Percentiles rank a stretch among this genome's conserved stretches.
Evolutionary conservation across 92 coral and sea anemone genomes (phyloP).

Genomic region (Anthopleura xanthogrammica): DNA sequence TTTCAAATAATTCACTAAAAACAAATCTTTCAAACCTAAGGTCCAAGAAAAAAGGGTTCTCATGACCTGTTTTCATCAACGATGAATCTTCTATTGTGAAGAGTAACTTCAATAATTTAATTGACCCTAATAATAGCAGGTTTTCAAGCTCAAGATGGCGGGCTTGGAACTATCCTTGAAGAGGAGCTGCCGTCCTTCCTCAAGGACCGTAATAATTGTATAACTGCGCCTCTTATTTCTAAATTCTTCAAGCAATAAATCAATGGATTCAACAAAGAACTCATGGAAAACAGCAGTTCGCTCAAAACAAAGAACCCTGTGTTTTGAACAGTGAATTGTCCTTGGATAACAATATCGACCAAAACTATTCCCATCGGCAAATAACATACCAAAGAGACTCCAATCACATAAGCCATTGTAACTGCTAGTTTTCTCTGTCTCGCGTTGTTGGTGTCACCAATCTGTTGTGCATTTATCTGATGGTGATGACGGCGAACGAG

Average conservation of each 20-base stretch:
- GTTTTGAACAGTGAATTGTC: neutral
- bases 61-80: too few species aligned
- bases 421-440: slow-evolving; percentile 21
- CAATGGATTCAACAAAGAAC: slow-evolving; percentile 15
- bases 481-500: slow-evolving; percentile 25
- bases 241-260: slow-evolving; percentile 20
- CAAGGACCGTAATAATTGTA: neutral
- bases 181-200: neutral
- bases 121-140: neutral
- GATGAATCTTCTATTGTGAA: too few species aligned
- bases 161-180: neutral
- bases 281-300: neutral
- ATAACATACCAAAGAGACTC: slow-evolving; percentile 20
- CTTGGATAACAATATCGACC: neutral
- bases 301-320: neutral
- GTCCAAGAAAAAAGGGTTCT: too few species aligned
- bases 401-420: slow-evolving; percentile 29
- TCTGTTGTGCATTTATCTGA: slow-evolving; percentile 13
- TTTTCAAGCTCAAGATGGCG: neutral
- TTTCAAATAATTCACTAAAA: too few species aligned
- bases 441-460: neutral
- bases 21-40: too few species aligned
- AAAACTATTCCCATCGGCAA: slow-evolving; percentile 2
- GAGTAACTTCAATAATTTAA: too few species aligned
- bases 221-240: slow-evolving; percentile 12